phyloP scores from a whole-genome alignment of 1,140 invertebrate species.

The Drosophila pectinifera region DNA sequence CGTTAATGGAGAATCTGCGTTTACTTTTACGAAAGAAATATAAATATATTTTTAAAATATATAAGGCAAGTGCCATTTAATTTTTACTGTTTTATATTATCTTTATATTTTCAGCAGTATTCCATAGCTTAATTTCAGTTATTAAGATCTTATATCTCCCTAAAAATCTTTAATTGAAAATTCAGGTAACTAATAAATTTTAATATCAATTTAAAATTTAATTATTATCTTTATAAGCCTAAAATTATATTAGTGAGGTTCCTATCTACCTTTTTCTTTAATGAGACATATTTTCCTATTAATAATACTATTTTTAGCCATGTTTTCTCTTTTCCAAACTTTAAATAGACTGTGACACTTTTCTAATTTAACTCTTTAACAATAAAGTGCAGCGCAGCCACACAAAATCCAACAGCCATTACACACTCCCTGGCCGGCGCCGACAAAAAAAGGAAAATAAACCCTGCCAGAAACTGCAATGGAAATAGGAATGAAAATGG shows the following conservation, averaged over 20 bases:
- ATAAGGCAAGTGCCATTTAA: too few relatives aligned
- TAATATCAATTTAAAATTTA: too few relatives aligned
- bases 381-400: slow-evolving; percentile 20
- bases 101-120: not conserved
- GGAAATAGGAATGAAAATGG: slow-evolving; percentile 69
- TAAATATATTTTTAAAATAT: not conserved
- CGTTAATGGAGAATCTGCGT: not conserved
- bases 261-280: too few relatives aligned
- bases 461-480: slow-evolving; percentile 30
- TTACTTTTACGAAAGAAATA: not conserved
- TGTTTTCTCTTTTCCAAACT: too few relatives aligned
- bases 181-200: too few relatives aligned
- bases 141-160: too few relatives aligned
- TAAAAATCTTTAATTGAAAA: too few relatives aligned
- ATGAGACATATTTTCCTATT: too few relatives aligned
- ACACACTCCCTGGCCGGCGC: slow-evolving; percentile 26
- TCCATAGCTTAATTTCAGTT: not conserved
- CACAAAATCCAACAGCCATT: slow-evolving; percentile 71
- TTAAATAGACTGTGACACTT: not conserved
- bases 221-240: too few relatives aligned
- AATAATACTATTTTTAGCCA: too few relatives aligned
- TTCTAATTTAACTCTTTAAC: slow-evolving; percentile 20
- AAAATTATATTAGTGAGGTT: too few relatives aligned
- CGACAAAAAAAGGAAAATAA: not conserved
- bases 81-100: too few relatives aligned